Percentiles rank a stretch among this genome's conserved stretches.
Conservation (phyloP, 2,888 invertebrate genomes). For the Cinara cedri region DNA sequence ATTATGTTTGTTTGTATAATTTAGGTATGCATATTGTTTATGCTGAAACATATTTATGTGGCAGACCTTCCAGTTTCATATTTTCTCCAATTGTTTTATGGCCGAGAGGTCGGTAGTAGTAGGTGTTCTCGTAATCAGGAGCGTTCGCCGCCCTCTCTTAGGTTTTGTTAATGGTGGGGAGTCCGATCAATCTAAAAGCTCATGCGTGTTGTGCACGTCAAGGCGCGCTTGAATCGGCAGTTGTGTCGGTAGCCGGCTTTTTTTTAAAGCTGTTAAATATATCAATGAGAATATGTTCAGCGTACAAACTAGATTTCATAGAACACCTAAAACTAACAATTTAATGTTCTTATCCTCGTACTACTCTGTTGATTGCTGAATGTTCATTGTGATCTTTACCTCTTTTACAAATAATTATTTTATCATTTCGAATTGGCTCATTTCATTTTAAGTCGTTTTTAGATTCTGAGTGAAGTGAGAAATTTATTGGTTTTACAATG, state of each 20-base stretch:
- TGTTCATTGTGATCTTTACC: no score
- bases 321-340: not conserved
- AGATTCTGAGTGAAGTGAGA: no score
- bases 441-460: no score
- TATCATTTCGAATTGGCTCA: no score
- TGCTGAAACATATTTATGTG: not conserved
- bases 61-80: constrained; percentile 20
- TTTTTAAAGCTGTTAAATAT: not conserved
- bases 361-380: no score
- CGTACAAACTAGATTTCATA: not conserved
- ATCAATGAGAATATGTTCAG: not conserved
- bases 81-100: constrained; percentile 23
- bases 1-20: not conserved
- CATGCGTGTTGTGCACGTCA: constrained; percentile 51
- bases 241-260: constrained; percentile 19
- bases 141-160: constrained; percentile 41
- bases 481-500: no score
- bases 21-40: no score
- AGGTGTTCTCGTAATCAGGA: constrained; percentile 50
- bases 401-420: no score
- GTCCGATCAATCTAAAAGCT: constrained; percentile 55
- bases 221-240: constrained; percentile 45
- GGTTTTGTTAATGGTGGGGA: constrained; percentile 52
- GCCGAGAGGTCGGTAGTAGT: constrained; percentile 28
- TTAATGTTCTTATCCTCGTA: not conserved